Conservation (phyloP, 1,140 invertebrate species). For the Zaprionus taronus region DNA sequence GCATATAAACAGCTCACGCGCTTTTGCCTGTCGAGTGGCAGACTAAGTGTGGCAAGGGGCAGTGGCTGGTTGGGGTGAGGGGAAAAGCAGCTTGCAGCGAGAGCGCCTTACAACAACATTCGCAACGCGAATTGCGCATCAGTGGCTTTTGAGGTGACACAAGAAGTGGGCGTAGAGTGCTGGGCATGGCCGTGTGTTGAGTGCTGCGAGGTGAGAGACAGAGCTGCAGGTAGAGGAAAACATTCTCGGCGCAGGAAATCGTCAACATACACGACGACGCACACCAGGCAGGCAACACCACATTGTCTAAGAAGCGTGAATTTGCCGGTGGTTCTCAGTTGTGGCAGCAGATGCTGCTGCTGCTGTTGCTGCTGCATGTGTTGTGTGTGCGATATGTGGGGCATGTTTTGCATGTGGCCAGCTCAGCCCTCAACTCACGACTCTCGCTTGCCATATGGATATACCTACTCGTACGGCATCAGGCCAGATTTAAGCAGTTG, state of each 20-base stretch:
- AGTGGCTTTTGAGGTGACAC: constrained; percentile 45
- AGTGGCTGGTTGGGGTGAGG: no score
- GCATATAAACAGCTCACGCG: constrained; percentile 48
- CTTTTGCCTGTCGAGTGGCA: constrained; percentile 19
- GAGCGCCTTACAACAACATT: constrained; percentile 32
- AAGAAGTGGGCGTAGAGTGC: background rate
- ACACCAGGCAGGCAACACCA: constrained; percentile 39
- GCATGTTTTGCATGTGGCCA: constrained; percentile 66
- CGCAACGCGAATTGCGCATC: constrained; percentile 42
- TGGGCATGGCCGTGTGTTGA: constrained; percentile 13
- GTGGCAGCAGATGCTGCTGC: constrained; percentile 25
- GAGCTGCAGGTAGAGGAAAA: constrained; percentile 20
- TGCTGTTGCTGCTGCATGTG: constrained; percentile 57
- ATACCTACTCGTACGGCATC: constrained; percentile 24
- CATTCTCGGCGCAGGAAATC: constrained; percentile 40
- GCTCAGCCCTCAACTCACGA: background rate
- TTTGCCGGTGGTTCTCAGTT: constrained; percentile 54
- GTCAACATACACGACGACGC: constrained; percentile 30
- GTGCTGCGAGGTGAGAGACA: constrained; percentile 9
- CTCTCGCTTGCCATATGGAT: constrained; percentile 9
- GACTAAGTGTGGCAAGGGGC: background rate
- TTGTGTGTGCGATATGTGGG: constrained; percentile 37
- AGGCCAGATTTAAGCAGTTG: constrained; percentile 68
- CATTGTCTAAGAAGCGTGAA: constrained; percentile 72
- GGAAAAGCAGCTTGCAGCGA: constrained; percentile 15